Evolutionary conservation across 2,113 vertebrate genomes (phyloP), one percentile per base, ranked within the genome.

Genomic region (Pachypanchax playfairii): DNA sequence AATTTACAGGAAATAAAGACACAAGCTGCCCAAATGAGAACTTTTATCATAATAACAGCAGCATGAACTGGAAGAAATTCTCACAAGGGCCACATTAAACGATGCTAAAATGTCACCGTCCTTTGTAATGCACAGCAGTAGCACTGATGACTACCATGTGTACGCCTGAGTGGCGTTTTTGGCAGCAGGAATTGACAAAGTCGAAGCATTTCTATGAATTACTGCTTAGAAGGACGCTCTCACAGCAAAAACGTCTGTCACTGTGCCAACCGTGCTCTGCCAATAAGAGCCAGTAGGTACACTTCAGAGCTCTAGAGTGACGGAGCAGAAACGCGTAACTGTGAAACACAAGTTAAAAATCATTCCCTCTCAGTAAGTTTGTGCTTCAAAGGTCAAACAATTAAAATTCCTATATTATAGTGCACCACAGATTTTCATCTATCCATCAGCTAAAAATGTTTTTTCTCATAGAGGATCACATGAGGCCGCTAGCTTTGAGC

Each of bases 1-100:
- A 85, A 88, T 88, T 90, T 84, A 73, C 33, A 43, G 62, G 54
- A 80, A 87, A 87, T 78, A 77, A 83, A 91, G 85, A 67, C 56
- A 75, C 51, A 22, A 44, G 54, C 44, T 28, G 22, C 21, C 12
- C 42, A 57, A 79, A 73, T 74, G 53, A 82, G 70, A 21, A 43
- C 35, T 41, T 49, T 56, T 72, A 50, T 76, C 31, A 57, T 54
- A 31, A 73, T 17, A 48, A 33, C 50, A 15, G 55, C 42, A 49
- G 52, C 58, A 78, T 65, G 42, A 79, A 47, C 13, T 41, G 39
- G 38, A 38, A n/a, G 8, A 51, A 48, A 66, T 48, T 54, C 20
- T n/a, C 12, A 49, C n/a, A 46, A 58, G 12, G 50, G 52, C 10
- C 49, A 60, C 43, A 62, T 24, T 50, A 0, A 54, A 20, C 57